phyloP scores from a whole-genome alignment of 2,888 invertebrate genomes.

The Chrysomela aeneicollis region DNA sequence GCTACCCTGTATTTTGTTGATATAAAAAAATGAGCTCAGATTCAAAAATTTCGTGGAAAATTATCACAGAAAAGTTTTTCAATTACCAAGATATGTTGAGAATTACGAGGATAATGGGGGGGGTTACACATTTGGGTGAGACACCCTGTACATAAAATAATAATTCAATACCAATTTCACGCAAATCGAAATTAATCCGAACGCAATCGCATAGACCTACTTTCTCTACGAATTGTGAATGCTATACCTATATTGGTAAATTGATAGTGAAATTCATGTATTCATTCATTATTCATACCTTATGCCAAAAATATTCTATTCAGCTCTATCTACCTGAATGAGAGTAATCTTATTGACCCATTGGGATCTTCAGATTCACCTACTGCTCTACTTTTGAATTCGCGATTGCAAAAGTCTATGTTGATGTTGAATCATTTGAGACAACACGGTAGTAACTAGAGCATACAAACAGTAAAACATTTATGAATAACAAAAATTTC shows the following conservation, averaged over 20 bases:
- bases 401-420: too few species aligned
- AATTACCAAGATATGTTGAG: too few species aligned
- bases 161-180: background rate
- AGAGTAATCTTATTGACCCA: background rate
- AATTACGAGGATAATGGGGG: too few species aligned
- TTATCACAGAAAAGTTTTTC: too few species aligned
- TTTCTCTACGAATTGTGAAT: background rate
- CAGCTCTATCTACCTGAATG: background rate
- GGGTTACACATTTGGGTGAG: too few species aligned
- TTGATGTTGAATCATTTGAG: background rate
- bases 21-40: too few species aligned
- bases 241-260: background rate
- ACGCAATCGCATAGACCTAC: background rate
- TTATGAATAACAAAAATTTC: constrained; percentile 5
- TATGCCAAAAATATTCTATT: background rate
- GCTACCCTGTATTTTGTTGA: too few species aligned
- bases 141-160: too few species aligned
- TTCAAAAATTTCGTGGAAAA: too few species aligned
- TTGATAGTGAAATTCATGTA: background rate
- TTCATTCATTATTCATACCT: background rate
- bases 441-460: background rate
- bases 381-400: background rate
- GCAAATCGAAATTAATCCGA: background rate
- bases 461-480: background rate
- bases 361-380: background rate